phyloP scores from a whole-genome alignment of 2,113 vertebrate species.

The Morone saxatilis region DNA sequence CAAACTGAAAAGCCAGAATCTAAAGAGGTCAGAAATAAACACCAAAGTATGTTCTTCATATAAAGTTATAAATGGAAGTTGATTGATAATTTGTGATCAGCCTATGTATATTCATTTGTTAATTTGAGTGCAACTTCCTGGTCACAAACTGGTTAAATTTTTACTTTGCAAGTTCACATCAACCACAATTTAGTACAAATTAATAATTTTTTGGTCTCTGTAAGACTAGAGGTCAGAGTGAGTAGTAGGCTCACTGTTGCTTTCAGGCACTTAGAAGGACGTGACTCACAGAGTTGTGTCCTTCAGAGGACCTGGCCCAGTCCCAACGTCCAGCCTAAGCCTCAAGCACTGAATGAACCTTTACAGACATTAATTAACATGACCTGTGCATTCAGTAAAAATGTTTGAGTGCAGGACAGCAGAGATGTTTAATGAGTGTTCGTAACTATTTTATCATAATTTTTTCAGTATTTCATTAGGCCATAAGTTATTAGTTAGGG shows the following conservation, averaged over 20 bases:
- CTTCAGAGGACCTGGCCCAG: constrained; percentile 10
- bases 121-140: background rate
- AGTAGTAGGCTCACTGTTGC: constrained; percentile 13
- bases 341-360: constrained; percentile 19
- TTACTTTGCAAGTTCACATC: background rate
- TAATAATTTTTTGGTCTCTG: background rate
- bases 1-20: background rate
- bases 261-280: constrained; percentile 17
- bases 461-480: background rate
- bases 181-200: background rate
- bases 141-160: background rate
- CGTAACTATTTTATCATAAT: no score
- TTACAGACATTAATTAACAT: background rate
- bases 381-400: no score
- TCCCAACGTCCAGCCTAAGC: constrained; percentile 13
- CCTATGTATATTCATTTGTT: background rate
- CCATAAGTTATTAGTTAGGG: no score
- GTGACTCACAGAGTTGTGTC: background rate
- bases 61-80: background rate
- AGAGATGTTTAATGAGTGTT: no score
- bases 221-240: background rate
- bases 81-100: background rate
- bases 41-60: background rate
- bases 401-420: no score
- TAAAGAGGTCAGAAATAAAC: background rate